A percentile compares a stretch with the other conserved stretches of the same genome.
phyloP scores from a whole-genome alignment of 2,888 invertebrate genomes.

The Pandemis heparana region DNA sequence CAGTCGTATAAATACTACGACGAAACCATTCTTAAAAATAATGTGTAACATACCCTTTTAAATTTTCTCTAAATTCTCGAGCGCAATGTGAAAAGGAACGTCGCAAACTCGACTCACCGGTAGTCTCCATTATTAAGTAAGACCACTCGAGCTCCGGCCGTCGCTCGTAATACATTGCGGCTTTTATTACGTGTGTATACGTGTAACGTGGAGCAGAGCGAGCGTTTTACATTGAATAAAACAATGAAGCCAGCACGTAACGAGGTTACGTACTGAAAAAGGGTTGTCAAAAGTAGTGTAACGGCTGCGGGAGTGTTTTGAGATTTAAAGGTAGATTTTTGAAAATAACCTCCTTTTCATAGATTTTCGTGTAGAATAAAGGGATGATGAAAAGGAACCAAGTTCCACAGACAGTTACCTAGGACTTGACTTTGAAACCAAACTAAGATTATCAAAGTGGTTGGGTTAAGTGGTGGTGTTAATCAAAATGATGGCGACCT shows the following conservation, averaged over 20 bases:
- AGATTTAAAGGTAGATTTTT: neutral
- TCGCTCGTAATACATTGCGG: slow-evolving; percentile 70
- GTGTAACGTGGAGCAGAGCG: slow-evolving; percentile 53
- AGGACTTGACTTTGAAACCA: too few species aligned
- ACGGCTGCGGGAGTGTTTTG: slow-evolving; percentile 2
- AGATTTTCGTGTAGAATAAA: too few species aligned
- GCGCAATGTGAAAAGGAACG: slow-evolving; percentile 60
- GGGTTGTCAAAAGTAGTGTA: slow-evolving; percentile 26
- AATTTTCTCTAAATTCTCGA: slow-evolving; percentile 33
- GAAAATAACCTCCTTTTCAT: neutral
- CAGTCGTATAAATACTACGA: neutral
- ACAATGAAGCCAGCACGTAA: slow-evolving; percentile 41
- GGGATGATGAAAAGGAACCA: too few species aligned
- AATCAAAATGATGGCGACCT: too few species aligned
- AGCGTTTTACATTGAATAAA: slow-evolving; percentile 69
- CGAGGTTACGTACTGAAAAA: slow-evolving; percentile 29
- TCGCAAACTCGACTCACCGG: slow-evolving; percentile 53
- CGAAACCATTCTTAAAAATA: neutral
- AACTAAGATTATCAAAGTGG: too few species aligned
- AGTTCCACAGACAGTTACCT: too few species aligned
- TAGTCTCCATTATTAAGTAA: slow-evolving; percentile 82
- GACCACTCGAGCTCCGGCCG: slow-evolving; percentile 69
- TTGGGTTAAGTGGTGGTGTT: too few species aligned
- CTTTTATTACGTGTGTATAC: slow-evolving; percentile 61
- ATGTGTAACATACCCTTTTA: slow-evolving; percentile 5